A percentile compares a stretch with the other conserved stretches of the same genome.
These are phyloP conservation scores for Enteromius treurensis DNA, from an alignment of 2,797 vertebrate species.

Conservation along the genomic window DNA sequence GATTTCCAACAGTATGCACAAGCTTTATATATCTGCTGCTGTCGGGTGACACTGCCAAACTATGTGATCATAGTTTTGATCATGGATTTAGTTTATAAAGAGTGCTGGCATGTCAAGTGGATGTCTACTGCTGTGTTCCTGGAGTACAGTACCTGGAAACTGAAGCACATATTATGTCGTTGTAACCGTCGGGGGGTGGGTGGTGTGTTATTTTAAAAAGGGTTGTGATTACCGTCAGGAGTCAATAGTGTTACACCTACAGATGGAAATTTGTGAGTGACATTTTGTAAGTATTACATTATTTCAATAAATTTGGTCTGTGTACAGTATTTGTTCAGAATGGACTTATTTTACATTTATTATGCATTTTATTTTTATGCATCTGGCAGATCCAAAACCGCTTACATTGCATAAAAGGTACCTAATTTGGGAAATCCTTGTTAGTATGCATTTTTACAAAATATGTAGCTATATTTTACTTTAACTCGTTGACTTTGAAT, in stretches of 20 bases:
- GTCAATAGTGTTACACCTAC: constrained; percentile 68
- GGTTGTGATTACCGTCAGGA: constrained; percentile 67
- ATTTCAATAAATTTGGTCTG: constrained; percentile 80
- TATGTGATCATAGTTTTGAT: constrained; percentile 50
- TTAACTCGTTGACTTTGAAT: not conserved
- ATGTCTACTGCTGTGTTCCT: constrained; percentile 17
- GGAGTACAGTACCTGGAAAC: constrained; percentile 12
- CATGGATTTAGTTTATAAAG: constrained; percentile 51
- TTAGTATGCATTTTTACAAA: not conserved
- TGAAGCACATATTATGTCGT: constrained; percentile 46
- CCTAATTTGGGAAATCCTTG: not conserved
- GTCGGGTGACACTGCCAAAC: constrained; percentile 72
- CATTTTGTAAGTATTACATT: constrained; percentile 78
- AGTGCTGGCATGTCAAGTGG: constrained; percentile 43
- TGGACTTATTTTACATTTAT: constrained; percentile 9
- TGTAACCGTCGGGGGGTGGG: not conserved
- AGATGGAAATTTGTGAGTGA: constrained; percentile 73
- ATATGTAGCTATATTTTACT: not conserved
- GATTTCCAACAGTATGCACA: constrained; percentile 42
- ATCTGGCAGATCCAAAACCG: not conserved
- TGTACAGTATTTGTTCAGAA: constrained; percentile 62
- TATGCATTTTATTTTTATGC: not conserved
- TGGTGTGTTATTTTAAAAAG: constrained; percentile 55
- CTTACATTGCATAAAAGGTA: not conserved
- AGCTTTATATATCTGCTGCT: constrained; percentile 49